Evolutionary conservation across 2,888 invertebrate species (phyloP).

Genomic region (Bellardia pandia): DNA sequence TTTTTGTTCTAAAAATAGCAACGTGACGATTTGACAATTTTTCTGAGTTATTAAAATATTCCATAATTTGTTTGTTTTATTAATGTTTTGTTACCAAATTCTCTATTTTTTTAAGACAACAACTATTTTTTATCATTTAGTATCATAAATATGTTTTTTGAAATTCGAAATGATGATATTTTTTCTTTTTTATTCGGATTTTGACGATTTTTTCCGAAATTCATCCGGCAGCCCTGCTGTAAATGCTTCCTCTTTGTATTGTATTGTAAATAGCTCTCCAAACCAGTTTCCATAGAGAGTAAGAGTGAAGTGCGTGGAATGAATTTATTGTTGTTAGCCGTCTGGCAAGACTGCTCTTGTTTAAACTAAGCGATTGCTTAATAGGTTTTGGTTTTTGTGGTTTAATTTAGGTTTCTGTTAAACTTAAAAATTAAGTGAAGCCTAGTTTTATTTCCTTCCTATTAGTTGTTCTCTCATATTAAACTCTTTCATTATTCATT

Average conservation of each 20-base stretch:
- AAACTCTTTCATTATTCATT: background rate
- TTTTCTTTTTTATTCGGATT: no score
- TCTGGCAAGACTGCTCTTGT: conserved; percentile 39
- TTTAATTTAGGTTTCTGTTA: conserved; percentile 21
- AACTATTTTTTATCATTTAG: no score
- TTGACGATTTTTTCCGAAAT: no score
- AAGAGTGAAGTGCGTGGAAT: conserved; percentile 68
- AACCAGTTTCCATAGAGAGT: conserved; percentile 68
- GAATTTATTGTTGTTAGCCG: conserved; percentile 10
- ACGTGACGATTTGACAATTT: no score
- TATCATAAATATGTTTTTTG: no score
- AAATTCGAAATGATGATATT: no score
- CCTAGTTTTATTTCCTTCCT: conserved; percentile 59
- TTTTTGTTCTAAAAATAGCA: no score
- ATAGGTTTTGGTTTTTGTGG: conserved; percentile 44
- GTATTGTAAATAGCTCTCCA: conserved; percentile 4
- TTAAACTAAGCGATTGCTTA: conserved; percentile 62
- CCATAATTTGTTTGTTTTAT: no score
- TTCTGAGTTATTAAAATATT: no score
- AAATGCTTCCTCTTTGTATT: conserved; percentile 60
- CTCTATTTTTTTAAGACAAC: no score
- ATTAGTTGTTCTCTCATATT: conserved; percentile 31
- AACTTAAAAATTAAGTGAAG: conserved; percentile 23
- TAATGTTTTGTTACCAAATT: no score
- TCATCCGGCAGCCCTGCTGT: no score